Evolutionary conservation across 2,797 vertebrate species (phyloP).

Genomic region (Sebastes trivittatus): DNA sequence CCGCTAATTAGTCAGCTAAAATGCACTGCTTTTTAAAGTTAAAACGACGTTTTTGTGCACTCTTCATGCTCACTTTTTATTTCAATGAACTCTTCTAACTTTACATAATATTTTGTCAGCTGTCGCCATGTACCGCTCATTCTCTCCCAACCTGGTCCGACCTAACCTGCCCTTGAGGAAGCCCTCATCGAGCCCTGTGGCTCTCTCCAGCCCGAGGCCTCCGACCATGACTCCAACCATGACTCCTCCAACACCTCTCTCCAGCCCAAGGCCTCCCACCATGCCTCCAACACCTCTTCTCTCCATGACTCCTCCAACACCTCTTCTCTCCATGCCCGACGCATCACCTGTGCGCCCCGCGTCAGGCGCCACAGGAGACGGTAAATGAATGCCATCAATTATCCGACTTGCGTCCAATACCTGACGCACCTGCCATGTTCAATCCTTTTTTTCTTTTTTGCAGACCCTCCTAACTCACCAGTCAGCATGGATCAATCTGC

Average conservation of each 20-base stretch:
- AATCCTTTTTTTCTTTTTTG: neutral
- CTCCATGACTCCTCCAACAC: neutral
- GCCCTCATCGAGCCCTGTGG: constrained; percentile 54
- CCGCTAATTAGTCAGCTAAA: neutral
- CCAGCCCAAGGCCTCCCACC: neutral
- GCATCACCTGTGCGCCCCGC: neutral
- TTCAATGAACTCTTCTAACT: neutral
- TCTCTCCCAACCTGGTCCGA: constrained; percentile 26
- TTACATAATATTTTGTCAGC: neutral
- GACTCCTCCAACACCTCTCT: neutral
- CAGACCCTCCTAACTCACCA: constrained; percentile 6
- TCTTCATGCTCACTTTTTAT: neutral
- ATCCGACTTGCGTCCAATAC: neutral
- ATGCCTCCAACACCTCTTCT: neutral
- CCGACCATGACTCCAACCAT: no score
- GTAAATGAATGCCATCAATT: constrained; percentile 26
- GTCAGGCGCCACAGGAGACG: neutral
- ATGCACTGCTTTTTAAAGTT: accelerated
- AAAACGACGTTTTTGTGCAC: no score
- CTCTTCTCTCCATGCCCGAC: neutral
- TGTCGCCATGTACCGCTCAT: constrained; percentile 33
- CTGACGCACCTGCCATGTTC: neutral
- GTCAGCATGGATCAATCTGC: neutral
- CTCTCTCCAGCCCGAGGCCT: neutral
- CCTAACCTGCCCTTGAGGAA: constrained; percentile 78